These are phyloP conservation scores for Parazoanthus swiftii DNA, from an alignment of 92 coral and sea anemone species.

Conservation along the genomic window DNA sequence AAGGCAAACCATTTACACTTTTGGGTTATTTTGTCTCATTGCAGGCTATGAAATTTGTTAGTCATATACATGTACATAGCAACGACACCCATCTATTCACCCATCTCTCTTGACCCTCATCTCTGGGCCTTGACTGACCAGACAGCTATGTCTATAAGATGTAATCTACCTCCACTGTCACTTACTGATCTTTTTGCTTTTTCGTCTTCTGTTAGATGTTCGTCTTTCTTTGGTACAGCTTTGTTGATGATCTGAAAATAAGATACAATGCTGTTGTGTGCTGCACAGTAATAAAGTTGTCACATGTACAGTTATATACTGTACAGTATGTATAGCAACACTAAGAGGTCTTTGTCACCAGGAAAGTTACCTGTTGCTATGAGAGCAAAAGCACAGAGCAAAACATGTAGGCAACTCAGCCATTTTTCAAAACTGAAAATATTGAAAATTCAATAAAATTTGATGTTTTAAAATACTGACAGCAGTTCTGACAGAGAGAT, in stretches of 20 bases:
- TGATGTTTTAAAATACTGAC: too few relatives aligned
- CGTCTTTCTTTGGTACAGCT: constrained; percentile 16
- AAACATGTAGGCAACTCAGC: too few relatives aligned
- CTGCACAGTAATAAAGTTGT: not conserved
- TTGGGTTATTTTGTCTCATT: not conserved
- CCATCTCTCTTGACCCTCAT: too few relatives aligned
- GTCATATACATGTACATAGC: not conserved
- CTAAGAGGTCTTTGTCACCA: too few relatives aligned
- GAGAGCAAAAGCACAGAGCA: too few relatives aligned
- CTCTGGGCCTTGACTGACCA: too few relatives aligned
- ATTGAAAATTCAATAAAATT: too few relatives aligned
- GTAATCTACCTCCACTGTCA: not conserved
- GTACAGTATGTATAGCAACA: not conserved
- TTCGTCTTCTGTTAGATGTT: constrained; percentile 31
- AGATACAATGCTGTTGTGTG: not conserved
- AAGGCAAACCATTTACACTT: too few relatives aligned
- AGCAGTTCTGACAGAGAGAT: not conserved
- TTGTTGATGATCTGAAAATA: constrained; percentile 31
- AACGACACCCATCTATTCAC: not conserved
- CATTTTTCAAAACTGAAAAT: too few relatives aligned
- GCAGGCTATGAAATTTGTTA: not conserved
- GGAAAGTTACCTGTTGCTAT: too few relatives aligned
- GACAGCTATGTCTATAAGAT: not conserved
- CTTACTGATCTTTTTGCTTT: constrained; percentile 32
- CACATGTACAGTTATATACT: not conserved